phyloP scores from a whole-genome alignment of 53 echinoderm and acorn worm species.

The Arbacia lixula region DNA sequence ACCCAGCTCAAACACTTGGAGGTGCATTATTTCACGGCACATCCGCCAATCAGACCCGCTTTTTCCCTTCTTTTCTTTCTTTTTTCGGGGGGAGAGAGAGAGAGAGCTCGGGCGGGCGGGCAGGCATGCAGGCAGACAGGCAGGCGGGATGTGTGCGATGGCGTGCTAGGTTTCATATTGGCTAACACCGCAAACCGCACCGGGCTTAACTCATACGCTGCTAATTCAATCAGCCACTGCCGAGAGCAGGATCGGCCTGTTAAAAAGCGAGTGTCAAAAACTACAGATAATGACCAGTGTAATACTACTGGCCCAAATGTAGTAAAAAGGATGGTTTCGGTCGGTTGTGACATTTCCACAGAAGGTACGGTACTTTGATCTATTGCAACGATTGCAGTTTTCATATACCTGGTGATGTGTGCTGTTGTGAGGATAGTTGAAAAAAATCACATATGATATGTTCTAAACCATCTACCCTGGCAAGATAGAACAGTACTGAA shows the following conservation, averaged over 20 bases:
- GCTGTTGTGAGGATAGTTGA: too few relatives aligned
- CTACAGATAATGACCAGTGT: too few relatives aligned
- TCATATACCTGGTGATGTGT: too few relatives aligned
- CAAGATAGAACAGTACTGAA: too few relatives aligned
- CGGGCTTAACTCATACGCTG: conserved; percentile 3
- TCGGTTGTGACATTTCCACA: too few relatives aligned
- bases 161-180: conserved; percentile 34
- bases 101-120: background rate
- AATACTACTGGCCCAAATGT: too few relatives aligned
- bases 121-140: background rate
- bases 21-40: conserved; percentile 47
- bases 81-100: too few relatives aligned
- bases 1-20: conserved; percentile 48
- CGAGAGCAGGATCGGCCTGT: conserved; percentile 5
- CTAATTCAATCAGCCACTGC: conserved; percentile 22
- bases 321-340: too few relatives aligned
- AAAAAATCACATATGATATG: too few relatives aligned
- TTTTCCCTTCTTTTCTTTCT: background rate
- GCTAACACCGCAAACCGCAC: conserved; percentile 24
- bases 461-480: too few relatives aligned
- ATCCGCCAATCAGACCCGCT: conserved; percentile 39
- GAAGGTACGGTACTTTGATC: too few relatives aligned
- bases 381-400: too few relatives aligned
- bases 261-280: conserved; percentile 18
- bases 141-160: conserved; percentile 22